phyloP scores from a whole-genome alignment of 2,888 invertebrate genomes.

The Yponomeuta malinellus region DNA sequence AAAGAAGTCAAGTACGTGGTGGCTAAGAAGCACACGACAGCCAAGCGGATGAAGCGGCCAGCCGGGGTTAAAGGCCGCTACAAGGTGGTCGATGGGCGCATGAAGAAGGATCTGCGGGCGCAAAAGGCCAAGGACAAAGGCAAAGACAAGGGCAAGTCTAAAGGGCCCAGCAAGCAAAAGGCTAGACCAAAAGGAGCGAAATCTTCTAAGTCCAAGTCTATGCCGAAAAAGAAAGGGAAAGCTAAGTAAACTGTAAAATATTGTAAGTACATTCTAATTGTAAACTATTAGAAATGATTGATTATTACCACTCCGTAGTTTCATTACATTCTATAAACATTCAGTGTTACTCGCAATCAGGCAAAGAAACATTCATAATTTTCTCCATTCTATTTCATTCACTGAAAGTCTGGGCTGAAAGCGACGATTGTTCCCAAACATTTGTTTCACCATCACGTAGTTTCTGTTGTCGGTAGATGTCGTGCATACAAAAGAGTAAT shows the following conservation, averaged over 20 bases:
- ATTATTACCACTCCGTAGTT: neutral
- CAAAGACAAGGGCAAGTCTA: slow-evolving; percentile 28
- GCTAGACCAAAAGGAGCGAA: slow-evolving; percentile 1
- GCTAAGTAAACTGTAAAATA: slow-evolving; percentile 31
- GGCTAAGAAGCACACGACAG: slow-evolving; percentile 89
- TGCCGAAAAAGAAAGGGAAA: slow-evolving; percentile 46
- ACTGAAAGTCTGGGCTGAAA: neutral
- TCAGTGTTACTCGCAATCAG: neutral
- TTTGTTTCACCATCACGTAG: neutral
- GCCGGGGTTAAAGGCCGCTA: slow-evolving; percentile 93
- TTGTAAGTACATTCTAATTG: slow-evolving; percentile 4
- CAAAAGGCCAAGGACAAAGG: slow-evolving; percentile 77
- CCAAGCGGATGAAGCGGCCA: slow-evolving; percentile 86
- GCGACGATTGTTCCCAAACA: neutral
- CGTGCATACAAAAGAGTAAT: neutral
- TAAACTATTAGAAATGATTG: neutral
- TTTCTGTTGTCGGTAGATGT: neutral
- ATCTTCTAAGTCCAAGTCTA: slow-evolving; percentile 21
- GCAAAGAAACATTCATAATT: too few species aligned
- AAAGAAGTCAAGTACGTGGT: slow-evolving; percentile 95
- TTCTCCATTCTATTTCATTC: neutral
- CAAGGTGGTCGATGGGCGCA: slow-evolving; percentile 95
- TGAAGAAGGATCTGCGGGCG: slow-evolving; percentile 94
- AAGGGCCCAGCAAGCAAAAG: neutral
- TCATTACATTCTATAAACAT: neutral